A percentile compares a stretch with the other conserved stretches of the same genome.
Conservation (phyloP, 2,113 vertebrate genomes). For the Sprattus sprattus region DNA sequence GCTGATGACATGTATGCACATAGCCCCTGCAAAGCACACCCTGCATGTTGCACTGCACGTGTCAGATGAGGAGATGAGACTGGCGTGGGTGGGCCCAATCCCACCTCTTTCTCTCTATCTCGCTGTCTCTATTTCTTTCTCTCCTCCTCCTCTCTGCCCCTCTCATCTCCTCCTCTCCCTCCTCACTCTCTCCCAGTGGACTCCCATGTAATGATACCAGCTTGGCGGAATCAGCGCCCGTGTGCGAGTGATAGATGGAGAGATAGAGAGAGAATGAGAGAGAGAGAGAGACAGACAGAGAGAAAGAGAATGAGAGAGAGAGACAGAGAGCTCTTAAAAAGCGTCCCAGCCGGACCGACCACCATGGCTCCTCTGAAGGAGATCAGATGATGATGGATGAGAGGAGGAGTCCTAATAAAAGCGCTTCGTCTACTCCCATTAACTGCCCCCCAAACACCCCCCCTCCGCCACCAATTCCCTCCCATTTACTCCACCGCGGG, state of each 20-base stretch:
- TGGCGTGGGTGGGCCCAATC: not conserved
- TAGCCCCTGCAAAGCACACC: too few relatives aligned
- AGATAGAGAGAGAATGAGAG: conserved; percentile 30
- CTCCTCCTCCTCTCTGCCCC: not conserved
- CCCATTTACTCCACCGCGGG: not conserved
- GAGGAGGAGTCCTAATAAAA: conserved; percentile 33
- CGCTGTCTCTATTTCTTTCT: not conserved
- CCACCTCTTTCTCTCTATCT: not conserved
- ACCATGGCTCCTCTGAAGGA: not conserved
- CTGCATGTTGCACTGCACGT: not conserved
- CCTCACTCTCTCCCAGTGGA: conserved; percentile 49
- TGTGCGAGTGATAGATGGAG: conserved; percentile 29
- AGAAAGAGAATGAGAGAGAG: not conserved
- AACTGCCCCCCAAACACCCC: conserved; percentile 10
- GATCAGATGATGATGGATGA: conserved; percentile 36
- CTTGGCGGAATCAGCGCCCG: not conserved
- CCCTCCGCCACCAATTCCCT: conserved; percentile 7
- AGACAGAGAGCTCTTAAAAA: not conserved
- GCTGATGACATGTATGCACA: not conserved
- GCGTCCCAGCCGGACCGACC: not conserved
- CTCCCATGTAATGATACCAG: conserved; percentile 31
- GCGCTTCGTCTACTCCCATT: conserved; percentile 42
- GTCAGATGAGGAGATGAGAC: not conserved
- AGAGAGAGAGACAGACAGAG: not conserved
- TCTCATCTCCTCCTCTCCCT: not conserved